phyloP scores from a whole-genome alignment of 2,113 vertebrate species.

The Bubo scandiacus region DNA sequence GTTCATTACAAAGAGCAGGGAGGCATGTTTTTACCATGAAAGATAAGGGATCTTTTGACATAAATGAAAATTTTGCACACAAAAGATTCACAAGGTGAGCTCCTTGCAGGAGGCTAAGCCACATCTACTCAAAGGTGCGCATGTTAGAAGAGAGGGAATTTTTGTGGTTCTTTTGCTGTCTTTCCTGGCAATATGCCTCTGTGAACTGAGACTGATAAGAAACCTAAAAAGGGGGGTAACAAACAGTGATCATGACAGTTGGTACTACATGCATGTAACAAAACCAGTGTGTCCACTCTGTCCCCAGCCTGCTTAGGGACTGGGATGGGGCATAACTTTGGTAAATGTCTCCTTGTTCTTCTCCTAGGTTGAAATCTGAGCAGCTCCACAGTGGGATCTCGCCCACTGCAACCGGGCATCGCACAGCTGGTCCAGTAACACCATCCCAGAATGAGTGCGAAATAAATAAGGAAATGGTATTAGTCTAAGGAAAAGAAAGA shows the following conservation, averaged over 20 bases:
- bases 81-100: not conserved
- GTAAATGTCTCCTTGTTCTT: not conserved
- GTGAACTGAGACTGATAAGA: not conserved
- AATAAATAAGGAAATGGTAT: not conserved
- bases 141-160: not conserved
- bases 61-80: not conserved
- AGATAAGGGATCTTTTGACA: not conserved
- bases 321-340: not conserved
- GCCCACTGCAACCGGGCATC: not conserved
- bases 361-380: not conserved
- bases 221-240: not conserved
- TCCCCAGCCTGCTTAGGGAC: not conserved
- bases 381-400: not conserved
- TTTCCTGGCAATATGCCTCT: not conserved
- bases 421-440: not conserved
- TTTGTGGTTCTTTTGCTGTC: not conserved
- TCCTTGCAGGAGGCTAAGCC: not conserved
- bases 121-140: not conserved
- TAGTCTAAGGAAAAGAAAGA: not conserved
- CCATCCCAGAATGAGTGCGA: not conserved
- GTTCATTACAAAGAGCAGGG: not conserved
- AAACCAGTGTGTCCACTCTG: not conserved
- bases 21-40: not conserved
- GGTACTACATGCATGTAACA: not conserved
- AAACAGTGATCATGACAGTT: fast-evolving